Conservation (phyloP, 2,113 vertebrate species). For the Barnardius zonarius region DNA sequence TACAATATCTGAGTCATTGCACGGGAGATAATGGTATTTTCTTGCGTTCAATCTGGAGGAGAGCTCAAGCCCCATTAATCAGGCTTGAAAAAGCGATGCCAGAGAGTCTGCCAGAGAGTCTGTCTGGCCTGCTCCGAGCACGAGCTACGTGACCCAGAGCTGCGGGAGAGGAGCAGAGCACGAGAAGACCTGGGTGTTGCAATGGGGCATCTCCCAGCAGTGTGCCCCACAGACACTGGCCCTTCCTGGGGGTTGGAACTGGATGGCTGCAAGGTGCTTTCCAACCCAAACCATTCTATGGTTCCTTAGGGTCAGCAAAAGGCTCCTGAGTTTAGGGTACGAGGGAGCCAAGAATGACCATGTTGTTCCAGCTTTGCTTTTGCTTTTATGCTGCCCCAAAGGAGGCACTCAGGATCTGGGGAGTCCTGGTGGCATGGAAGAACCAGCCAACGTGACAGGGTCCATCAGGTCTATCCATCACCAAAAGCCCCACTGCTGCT, state of each 20-base stretch:
- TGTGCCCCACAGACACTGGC: neutral
- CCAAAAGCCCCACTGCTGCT: neutral
- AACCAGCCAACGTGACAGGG: rapidly evolving
- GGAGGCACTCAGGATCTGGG: neutral
- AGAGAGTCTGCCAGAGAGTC: conserved; percentile 69
- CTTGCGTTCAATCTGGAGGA: conserved; percentile 64
- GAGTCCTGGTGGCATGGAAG: neutral
- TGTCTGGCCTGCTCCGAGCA: conserved; percentile 34
- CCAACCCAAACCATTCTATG: neutral
- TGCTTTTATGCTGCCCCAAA: neutral
- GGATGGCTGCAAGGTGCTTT: neutral
- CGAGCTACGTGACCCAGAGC: conserved; percentile 20
- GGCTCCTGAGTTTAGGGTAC: neutral
- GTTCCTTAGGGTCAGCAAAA: neutral
- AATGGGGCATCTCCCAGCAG: neutral
- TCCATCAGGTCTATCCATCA: neutral
- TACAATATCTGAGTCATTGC: conserved; percentile 67
- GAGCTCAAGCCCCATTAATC: conserved; percentile 63
- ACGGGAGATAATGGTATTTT: conserved; percentile 62
- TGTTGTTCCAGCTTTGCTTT: neutral
- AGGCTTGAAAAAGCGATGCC: conserved; percentile 47
- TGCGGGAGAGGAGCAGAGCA: neutral
- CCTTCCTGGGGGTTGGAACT: neutral
- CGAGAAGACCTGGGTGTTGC: neutral
- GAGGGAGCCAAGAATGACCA: neutral